phyloP scores from a whole-genome alignment of 2,888 invertebrate species.

The Koerneria pararmatus region DNA sequence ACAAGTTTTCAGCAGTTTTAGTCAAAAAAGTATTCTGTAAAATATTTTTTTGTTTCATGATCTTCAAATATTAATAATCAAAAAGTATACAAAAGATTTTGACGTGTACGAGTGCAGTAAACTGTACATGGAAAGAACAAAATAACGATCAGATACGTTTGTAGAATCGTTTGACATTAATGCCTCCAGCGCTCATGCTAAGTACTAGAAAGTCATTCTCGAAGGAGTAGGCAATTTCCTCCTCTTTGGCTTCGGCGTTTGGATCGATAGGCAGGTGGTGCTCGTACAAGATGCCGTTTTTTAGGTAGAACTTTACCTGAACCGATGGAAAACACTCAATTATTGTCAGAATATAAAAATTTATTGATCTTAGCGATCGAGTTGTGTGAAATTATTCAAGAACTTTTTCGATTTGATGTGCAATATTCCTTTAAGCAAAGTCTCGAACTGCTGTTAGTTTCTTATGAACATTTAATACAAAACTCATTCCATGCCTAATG shows the following conservation, averaged over 20 bases:
- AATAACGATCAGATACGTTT: conserved; percentile 37
- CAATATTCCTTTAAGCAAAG: too few relatives aligned
- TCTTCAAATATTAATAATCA: too few relatives aligned
- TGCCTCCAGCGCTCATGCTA: conserved; percentile 49
- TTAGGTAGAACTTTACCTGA: conserved; percentile 42
- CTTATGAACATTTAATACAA: too few relatives aligned
- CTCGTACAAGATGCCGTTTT: conserved; percentile 38
- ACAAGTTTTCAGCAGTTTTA: too few relatives aligned
- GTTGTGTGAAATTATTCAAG: too few relatives aligned
- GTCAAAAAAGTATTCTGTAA: too few relatives aligned
- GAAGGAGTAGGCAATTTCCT: conserved; percentile 53
- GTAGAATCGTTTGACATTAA: conserved; percentile 52
- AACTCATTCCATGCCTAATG: conserved; percentile 28
- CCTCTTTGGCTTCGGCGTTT: conserved; percentile 46
- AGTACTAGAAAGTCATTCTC: conserved; percentile 43
- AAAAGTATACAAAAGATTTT: too few relatives aligned
- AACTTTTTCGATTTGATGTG: too few relatives aligned
- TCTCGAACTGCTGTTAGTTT: too few relatives aligned
- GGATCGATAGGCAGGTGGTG: conserved; percentile 41
- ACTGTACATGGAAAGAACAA: background rate
- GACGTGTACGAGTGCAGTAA: too few relatives aligned
- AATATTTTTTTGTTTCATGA: too few relatives aligned
- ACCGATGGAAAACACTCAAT: conserved; percentile 12
- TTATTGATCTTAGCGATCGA: too few relatives aligned
- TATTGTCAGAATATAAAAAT: background rate